These are phyloP conservation scores for Agrochola lota DNA, from an alignment of 2,888 invertebrate genomes.

Conservation along the genomic window DNA sequence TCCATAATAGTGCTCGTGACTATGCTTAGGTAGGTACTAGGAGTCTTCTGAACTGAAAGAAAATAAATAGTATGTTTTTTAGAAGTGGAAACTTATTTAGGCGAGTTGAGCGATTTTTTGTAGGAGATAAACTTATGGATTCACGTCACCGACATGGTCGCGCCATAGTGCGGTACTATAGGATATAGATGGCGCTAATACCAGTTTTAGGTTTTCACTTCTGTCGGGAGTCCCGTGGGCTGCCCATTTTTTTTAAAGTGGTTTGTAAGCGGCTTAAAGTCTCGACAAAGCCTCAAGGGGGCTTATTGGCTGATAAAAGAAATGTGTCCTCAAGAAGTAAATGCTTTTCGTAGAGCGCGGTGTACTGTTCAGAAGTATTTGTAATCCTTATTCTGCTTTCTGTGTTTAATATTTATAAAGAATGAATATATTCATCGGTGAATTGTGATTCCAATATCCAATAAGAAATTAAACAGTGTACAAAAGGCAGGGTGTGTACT, in stretches of 20 bases:
- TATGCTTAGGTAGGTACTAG: not conserved
- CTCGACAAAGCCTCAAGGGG: not conserved
- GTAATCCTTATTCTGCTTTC: not conserved
- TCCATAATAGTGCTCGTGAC: not conserved
- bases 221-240: no score
- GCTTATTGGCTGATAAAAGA: conserved; percentile 6
- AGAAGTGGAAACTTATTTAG: no score
- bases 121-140: no score
- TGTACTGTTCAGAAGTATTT: not conserved
- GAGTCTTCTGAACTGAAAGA: not conserved
- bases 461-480: not conserved
- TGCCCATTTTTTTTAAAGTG: not conserved
- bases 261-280: conserved; percentile 8
- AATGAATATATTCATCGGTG: not conserved
- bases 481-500: no score
- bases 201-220: no score
- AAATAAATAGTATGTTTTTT: conserved; percentile 8
- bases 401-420: not conserved
- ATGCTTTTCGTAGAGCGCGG: not conserved
- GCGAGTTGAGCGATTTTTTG: no score
- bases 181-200: no score
- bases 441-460: not conserved
- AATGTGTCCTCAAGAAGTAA: conserved; percentile 1
- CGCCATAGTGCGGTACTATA: no score
- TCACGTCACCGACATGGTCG: no score